Evolutionary conservation across 2,113 vertebrate genomes (phyloP), one percentile per base, ranked within the genome.

Genomic region (Ibidorhyncha struthersii): DNA sequence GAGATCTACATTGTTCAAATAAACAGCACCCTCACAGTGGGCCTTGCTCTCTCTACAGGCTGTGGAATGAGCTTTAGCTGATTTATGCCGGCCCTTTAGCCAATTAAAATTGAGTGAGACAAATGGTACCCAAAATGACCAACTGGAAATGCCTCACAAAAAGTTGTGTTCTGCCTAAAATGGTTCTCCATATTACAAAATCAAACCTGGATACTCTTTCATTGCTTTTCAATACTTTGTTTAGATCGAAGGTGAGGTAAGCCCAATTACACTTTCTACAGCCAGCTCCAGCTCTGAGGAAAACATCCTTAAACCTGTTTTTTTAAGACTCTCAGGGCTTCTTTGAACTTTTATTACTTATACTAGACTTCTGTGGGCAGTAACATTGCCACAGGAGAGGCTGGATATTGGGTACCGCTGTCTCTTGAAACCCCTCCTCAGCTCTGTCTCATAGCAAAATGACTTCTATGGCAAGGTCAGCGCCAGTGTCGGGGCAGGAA

Each of bases 21-120:
- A 69, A 92, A 82, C 38, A 66, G 15, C 30, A 67, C 7, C 27
- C 43, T 74, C 49, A 55, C 10, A 53, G 38, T 9, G 15, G 18
- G 32, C 32, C 66, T 66, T 70, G 4, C 21, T 50, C 17, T 61
- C 52, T 50, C 40, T 84, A 10, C 10, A 43, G 4, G 12, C 27
- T 56, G 15, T 36, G 8, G 25, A 86, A 79, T 0, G 0, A 69
- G 36, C 9, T 12, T 80, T 52, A 61, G 50, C 3, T 47, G n/a
- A 66, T 61, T 83, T 45, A 36, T 29, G 19, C 4, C 14, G 65
- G 10, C 6, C 47, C 19, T 62, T 78, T 22, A 47, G 30, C 12
- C 43, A 63, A 62, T 19, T 66, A 77, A 66, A 76, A 52, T 59
- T 66, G 43, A 73, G 11, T 50, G n/a, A 84, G 56, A 45, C 14